A percentile compares a stretch with the other conserved stretches of the same genome.
Evolutionary conservation across 2,888 invertebrate species (phyloP).

Genomic region (Acronicta leporina): DNA sequence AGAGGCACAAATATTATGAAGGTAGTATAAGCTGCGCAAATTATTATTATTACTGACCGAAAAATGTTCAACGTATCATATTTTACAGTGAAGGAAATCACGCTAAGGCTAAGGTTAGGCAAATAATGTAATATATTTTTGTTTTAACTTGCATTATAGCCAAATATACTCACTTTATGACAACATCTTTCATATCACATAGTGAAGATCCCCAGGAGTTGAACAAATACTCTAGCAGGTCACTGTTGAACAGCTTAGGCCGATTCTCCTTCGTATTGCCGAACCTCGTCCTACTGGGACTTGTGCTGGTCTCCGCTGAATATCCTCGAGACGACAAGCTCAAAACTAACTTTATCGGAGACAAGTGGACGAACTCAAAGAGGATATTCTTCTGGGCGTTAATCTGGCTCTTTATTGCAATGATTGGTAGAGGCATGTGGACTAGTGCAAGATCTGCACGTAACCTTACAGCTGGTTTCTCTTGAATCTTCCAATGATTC

Average conservation of each 20-base stretch:
- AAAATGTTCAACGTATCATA: no score
- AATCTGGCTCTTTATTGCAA: slow-evolving; percentile 80
- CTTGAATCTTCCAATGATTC: slow-evolving; percentile 89
- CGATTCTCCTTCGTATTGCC: slow-evolving; percentile 81
- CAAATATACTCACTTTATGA: slow-evolving; percentile 84
- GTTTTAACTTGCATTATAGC: background rate
- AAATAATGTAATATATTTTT: no score
- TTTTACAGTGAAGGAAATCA: no score
- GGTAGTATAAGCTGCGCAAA: no score
- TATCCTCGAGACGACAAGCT: slow-evolving; percentile 89
- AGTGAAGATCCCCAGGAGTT: slow-evolving; percentile 91
- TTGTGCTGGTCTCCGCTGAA: slow-evolving; percentile 70
- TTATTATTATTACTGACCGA: no score
- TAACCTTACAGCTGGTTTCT: slow-evolving; percentile 89
- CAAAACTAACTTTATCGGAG: slow-evolving; percentile 89
- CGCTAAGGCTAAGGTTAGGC: no score
- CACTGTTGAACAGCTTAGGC: slow-evolving; percentile 88
- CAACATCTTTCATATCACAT: slow-evolving; percentile 91
- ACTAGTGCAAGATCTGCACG: slow-evolving; percentile 88
- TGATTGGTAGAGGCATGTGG: slow-evolving; percentile 88
- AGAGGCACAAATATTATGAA: no score
- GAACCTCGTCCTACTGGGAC: slow-evolving; percentile 70
- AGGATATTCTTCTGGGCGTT: slow-evolving; percentile 78
- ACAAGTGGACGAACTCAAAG: slow-evolving; percentile 89
- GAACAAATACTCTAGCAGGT: slow-evolving; percentile 90